Evolutionary conservation across 2,888 invertebrate species (phyloP), one percentile per base, ranked within the genome.

Genomic region (Lymantria dispar): DNA sequence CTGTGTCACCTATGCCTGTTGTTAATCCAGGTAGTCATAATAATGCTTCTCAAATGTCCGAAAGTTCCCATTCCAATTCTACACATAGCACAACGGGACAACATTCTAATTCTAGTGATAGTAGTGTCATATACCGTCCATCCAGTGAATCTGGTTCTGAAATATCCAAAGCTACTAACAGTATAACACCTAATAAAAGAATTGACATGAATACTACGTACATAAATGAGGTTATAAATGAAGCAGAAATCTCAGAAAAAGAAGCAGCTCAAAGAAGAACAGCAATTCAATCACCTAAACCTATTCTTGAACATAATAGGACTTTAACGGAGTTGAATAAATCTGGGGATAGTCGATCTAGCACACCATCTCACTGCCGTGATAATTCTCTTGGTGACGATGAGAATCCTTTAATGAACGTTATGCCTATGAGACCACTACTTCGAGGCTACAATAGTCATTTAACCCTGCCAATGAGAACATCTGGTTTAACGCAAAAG

Each of bases 341-440:
- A 40, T 52, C 52, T 9, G 75, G 64, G 55, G 85, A 85, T 40
- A 90, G 89, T 56, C 74, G 91, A 45, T 90, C 90, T 0, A 88
- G 91, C 58, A 91, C 91, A 47, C 91, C 92, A 9, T 85, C 89
- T 8, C 92, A 92, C 57, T 86, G 92, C 63, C 82, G 93, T 54
- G 92, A 93, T 54, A 92, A 91, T 62, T 91, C 92, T 0, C 80
- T 93, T 44, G 92, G 92, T 39, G 94, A 94, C 54, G 95, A 95
- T 68, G 95, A 95, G 45, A 95, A 95, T 60, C 94, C 94, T 45
- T 91, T 94, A 72, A 94, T 95, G 91, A 95, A 95, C 67, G 95
- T 97, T 11, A 94, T 98, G 82, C 98, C 98, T 0, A 98, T 98
- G 98, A 94, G 97, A 62, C 98, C 98, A 0, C 88, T 98, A 46